Evolutionary conservation across 2,113 vertebrate genomes (phyloP).

Genomic region (Callocephalon fimbriatum): DNA sequence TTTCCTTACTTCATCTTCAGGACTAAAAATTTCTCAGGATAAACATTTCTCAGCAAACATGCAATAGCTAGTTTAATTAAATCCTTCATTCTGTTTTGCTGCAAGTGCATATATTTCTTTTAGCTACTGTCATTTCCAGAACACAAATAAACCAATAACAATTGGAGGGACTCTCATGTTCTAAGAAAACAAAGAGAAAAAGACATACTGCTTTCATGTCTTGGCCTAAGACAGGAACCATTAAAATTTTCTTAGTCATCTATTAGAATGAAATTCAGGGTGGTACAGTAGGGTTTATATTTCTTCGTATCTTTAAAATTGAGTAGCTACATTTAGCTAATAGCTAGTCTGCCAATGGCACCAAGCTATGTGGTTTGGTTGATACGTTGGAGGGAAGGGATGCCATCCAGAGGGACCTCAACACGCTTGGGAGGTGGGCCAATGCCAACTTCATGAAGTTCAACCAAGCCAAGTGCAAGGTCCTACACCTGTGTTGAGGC

Average conservation of each 20-base stretch:
- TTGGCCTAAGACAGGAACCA: background rate
- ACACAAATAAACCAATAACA: background rate
- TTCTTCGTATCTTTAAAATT: background rate
- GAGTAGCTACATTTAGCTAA: background rate
- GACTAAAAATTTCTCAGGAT: background rate
- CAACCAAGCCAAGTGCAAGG: background rate
- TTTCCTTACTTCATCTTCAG: background rate
- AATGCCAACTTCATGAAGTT: background rate
- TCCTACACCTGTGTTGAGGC: background rate
- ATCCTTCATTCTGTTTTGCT: background rate
- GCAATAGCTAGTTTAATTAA: background rate
- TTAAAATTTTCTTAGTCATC: background rate
- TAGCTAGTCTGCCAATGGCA: background rate
- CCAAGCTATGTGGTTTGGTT: background rate
- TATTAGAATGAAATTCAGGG: background rate
- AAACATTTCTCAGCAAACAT: background rate
- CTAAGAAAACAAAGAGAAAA: background rate
- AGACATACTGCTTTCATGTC: fast-evolving
- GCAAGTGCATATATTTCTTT: background rate
- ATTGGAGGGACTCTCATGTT: background rate
- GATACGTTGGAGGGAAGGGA: background rate
- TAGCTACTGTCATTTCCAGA: background rate
- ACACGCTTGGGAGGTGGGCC: background rate
- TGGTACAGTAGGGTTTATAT: background rate
- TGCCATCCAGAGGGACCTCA: background rate